Evolutionary conservation across 2,113 vertebrate species (phyloP), one percentile per base, ranked within the genome.

Genomic region (Prunella fulvescens): DNA sequence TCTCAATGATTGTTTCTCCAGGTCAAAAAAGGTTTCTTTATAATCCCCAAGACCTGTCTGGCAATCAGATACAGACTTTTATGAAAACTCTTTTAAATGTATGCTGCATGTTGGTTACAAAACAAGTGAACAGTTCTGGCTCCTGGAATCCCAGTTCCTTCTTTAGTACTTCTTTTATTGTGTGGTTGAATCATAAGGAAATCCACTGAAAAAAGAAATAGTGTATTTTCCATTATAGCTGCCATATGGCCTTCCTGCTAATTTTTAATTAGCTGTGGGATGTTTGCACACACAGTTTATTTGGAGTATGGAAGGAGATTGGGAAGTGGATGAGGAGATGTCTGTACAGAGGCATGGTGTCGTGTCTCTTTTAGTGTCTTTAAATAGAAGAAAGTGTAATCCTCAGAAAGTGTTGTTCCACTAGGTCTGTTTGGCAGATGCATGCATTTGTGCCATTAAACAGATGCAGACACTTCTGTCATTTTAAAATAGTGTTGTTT

Each of bases 401-500:
- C 64, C 76, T 78, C 71, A 39, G 73, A 67, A 87, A 86, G 54
- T n/a, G 51, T 60, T 79, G 50, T 67, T 89, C 73, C 35, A 10
- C 58, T 72, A 37, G 14, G 33, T 67, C 74, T 87, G 84, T 93
- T 94, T 94, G 96, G 91, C 96, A 95, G 94, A 92, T 79, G 67
- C 53, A 33, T 33, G 22, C 12, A 29, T 85, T 14, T 22, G n/a
- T 94, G 92, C 95, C 83, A 69, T 71, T 88, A 95, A 95, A 96
- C 93, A 96, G 93, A 88, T 74, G 92, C 60, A 39, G 48, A 39
- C 66, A 12, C 58, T 69, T 81, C 70, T 76, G 94, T 79, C 16
- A 26, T 40, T 37, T 64, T 40, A n/a, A 92, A 94, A 74, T 33
- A 26, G 39, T 57, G 57, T 10, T 90, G 56, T 50, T 86, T 76